These are phyloP conservation scores for Arbacia lixula DNA, from an alignment of 53 echinoderm and acorn worm genomes.

Conservation along the genomic window DNA sequence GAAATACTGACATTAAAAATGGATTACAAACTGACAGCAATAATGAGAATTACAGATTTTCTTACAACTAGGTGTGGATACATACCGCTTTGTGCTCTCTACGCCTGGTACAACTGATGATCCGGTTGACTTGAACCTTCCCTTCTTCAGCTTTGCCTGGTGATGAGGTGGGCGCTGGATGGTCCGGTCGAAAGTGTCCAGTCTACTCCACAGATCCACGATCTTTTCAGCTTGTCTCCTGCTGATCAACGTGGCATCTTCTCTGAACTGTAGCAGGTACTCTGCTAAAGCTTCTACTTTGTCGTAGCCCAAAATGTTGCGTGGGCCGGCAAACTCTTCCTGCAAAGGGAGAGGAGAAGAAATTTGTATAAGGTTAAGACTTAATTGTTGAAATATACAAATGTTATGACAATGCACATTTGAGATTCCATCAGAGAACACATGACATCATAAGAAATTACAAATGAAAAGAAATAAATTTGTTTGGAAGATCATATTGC, in stretches of 20 bases:
- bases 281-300: slow-evolving; percentile 45
- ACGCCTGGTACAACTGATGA: slow-evolving; percentile 26
- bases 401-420: no score
- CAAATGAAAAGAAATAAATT: no score
- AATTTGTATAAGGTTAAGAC: no score
- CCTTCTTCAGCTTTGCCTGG: slow-evolving; percentile 55
- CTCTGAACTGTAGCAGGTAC: slow-evolving; percentile 38
- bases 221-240: slow-evolving; percentile 33
- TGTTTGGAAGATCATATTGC: no score
- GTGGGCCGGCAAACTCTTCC: slow-evolving; percentile 53
- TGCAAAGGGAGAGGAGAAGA: neutral
- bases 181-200: slow-evolving; percentile 52
- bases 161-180: slow-evolving; percentile 41
- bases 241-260: slow-evolving; percentile 39
- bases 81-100: slow-evolving; percentile 60
- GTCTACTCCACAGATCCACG: slow-evolving; percentile 10
- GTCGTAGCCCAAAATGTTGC: slow-evolving; percentile 60
- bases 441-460: no score
- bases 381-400: no score
- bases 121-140: slow-evolving; percentile 44
- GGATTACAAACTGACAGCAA: no score
- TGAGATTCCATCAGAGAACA: no score
- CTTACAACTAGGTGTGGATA: neutral
- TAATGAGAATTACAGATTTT: neutral
- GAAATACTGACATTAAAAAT: neutral